Evolutionary conservation across 2,888 invertebrate genomes (phyloP).

Genomic region (Toxonevra muliebris): DNA sequence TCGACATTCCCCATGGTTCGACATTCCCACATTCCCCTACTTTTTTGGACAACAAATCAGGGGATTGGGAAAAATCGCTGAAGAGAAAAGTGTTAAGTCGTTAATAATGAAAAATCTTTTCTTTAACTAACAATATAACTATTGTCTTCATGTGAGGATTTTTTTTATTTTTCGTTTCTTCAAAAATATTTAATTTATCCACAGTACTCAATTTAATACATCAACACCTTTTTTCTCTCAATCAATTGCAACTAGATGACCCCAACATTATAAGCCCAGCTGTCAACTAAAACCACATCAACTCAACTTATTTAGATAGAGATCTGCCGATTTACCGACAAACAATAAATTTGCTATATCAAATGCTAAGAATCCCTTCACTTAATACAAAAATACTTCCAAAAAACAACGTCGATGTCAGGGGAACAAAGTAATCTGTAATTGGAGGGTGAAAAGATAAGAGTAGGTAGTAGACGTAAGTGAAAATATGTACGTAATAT

Average conservation of each 20-base stretch:
- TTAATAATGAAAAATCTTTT: too few relatives aligned
- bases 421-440: background rate
- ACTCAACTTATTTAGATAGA: background rate
- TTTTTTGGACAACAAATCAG: too few relatives aligned
- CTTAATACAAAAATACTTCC: conserved; percentile 15
- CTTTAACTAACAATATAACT: too few relatives aligned
- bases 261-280: conserved; percentile 16
- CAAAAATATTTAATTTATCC: too few relatives aligned
- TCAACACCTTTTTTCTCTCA: conserved; percentile 15
- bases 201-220: too few relatives aligned
- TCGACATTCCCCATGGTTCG: too few relatives aligned
- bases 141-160: too few relatives aligned
- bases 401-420: background rate
- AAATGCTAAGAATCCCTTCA: conserved; percentile 25
- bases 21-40: too few relatives aligned
- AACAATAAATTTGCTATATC: conserved; percentile 47
- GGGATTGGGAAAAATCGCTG: too few relatives aligned
- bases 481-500: conserved; percentile 30
- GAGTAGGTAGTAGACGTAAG: background rate
- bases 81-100: too few relatives aligned
- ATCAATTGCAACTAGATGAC: conserved; percentile 22
- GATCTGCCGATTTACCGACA: conserved; percentile 39
- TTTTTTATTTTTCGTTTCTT: too few relatives aligned
- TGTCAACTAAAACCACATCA: conserved; percentile 45
- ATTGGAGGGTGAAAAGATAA: background rate